phyloP scores from a whole-genome alignment of 2,113 vertebrate species.

The Bos taurus region DNA sequence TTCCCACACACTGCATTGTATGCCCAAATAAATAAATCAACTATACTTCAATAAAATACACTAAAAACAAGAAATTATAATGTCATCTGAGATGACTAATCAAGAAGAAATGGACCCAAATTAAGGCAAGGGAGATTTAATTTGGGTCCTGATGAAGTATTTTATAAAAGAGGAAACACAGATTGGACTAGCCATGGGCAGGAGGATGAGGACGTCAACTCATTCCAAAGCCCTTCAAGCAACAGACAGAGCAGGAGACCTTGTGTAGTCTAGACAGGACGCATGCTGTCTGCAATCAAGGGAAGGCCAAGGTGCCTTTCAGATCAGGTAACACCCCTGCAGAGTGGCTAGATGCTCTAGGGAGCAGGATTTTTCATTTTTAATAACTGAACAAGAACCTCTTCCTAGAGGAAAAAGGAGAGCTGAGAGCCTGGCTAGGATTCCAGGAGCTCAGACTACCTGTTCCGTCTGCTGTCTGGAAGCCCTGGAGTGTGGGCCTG shows the following conservation, averaged over 20 bases:
- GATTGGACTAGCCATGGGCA: not conserved
- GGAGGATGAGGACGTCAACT: not conserved
- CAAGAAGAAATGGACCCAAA: not conserved
- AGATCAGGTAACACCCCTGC: not conserved
- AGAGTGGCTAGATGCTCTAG: not conserved
- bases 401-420: not conserved
- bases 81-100: not conserved
- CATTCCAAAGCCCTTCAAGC: not conserved
- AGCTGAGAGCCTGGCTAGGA: not conserved
- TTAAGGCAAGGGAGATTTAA: not conserved
- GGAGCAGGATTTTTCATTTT: not conserved
- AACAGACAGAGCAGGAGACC: not conserved
- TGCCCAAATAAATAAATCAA: not conserved
- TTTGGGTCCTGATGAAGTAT: not conserved
- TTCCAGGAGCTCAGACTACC: not conserved
- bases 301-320: not conserved
- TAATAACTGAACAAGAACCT: not conserved
- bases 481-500: not conserved
- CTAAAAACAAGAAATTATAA: not conserved
- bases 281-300: not conserved
- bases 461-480: not conserved
- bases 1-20: not conserved
- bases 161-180: not conserved
- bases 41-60: not conserved
- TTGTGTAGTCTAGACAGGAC: not conserved